These are phyloP conservation scores for Cyclopterus lumpus DNA, from an alignment of 2,797 vertebrate species.

Conservation along the genomic window DNA sequence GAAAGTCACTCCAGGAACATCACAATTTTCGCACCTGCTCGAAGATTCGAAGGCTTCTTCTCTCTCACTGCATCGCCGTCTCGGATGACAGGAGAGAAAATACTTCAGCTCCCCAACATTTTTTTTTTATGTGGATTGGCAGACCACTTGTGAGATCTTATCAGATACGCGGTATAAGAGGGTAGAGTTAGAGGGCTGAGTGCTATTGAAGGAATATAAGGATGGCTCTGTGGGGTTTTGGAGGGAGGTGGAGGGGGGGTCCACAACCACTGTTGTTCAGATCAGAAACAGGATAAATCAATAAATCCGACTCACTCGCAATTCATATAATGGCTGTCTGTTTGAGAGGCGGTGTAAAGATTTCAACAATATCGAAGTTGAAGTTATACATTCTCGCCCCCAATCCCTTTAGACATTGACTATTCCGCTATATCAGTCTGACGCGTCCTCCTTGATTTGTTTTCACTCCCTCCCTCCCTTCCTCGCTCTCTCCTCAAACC, in stretches of 20 bases:
- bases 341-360: conserved; percentile 33
- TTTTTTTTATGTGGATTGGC: conserved; percentile 23
- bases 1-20: conserved; percentile 50
- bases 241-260: not conserved
- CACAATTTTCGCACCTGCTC: conserved; percentile 21
- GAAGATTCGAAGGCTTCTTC: conserved; percentile 33
- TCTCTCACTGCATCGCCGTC: conserved; percentile 15
- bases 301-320: conserved; percentile 53
- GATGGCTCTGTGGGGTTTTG: conserved; percentile 38
- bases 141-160: conserved; percentile 40
- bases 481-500: conserved; percentile 6
- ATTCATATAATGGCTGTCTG: conserved; percentile 47
- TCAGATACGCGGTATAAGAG: conserved; percentile 50
- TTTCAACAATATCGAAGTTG: conserved; percentile 38
- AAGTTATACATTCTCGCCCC: conserved; percentile 33
- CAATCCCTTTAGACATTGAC: not conserved
- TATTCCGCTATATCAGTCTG: not conserved
- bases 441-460: not conserved
- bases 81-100: conserved; percentile 34
- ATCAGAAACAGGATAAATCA: conserved; percentile 66
- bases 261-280: conserved; percentile 60
- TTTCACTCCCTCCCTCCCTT: not conserved
- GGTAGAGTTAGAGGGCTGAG: conserved; percentile 56
- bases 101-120: conserved; percentile 17
- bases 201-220: conserved; percentile 69